Base-by-base conservation (phyloP, 2,113 vertebrate species). In the Meriones unguiculatus region DNA sequence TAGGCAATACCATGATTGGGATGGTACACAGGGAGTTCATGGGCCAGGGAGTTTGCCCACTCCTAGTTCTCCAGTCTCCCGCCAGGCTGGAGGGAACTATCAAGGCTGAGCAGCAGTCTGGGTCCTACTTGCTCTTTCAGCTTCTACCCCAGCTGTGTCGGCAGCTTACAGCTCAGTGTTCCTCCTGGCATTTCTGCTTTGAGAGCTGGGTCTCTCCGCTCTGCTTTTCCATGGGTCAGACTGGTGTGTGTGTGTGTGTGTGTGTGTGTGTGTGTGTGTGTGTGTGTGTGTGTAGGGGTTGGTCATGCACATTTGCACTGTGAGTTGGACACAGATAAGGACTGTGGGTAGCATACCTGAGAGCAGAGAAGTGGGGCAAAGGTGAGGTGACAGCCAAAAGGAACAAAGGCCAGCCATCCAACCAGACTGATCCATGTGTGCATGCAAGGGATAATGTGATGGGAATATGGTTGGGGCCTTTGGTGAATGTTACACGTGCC, bases 351-450 rank as follows among this genome's bases (percentile, higher is more conserved):
- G 80, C 32, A 65, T 75, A 57, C 32, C 41, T n/a, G 75, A 62
- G 35, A 57, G n/a, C n/a, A 15, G 88, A 32, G 54, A 76, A 73
- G 52, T 85, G 65, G 76, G 90, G 93, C 70, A 93, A 87, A 93
- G 70, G 59, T 8, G 0, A 94, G n/a, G 73, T 54, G 72, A 93
- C 25, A 72, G 70, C n/a, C 75, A 38, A 64, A 50, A 77, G 65
- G 70, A 32, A 72, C 70, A 32, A 54, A 92, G 85, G 46, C 57
- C 64, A 89, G 32, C 10, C 41, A 87, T 1, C 64, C 24, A 84
- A 62, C 75, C 82, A 52, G 57, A 52, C 24, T 1, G 14, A 50
- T 35, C 78, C 65, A 54, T 14, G 50, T 69, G 54, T 62, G 35
- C n/a, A 46, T 20, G 8, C 2, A 52, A 65, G 24, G 22, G 41